Conservation (phyloP, 2,888 invertebrate genomes). For the Zhuqinia jingwanae region DNA sequence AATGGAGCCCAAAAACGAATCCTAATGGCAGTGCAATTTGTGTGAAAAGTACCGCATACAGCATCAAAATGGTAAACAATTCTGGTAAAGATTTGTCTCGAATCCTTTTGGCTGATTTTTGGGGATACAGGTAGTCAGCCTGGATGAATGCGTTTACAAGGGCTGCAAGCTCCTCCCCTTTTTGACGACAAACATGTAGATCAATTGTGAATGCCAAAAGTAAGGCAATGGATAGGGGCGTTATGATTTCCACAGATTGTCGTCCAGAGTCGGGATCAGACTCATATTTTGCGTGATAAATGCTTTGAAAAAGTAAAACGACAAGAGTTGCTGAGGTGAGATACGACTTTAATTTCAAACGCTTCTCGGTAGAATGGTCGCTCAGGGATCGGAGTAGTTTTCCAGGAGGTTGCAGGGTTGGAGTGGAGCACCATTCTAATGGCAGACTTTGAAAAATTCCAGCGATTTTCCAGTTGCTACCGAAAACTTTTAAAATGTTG, state of each 20-base stretch:
- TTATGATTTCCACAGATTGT: not conserved
- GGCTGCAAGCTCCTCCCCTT: not conserved
- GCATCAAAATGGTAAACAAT: not conserved
- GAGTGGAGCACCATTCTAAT: not conserved
- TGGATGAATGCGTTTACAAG: not conserved
- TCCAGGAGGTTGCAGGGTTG: not conserved
- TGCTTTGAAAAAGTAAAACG: too few relatives aligned
- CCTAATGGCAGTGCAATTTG: not conserved
- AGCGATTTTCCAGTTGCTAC: not conserved
- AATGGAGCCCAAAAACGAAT: not conserved
- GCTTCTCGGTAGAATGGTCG: too few relatives aligned
- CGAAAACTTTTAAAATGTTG: not conserved
- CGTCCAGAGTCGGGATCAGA: not conserved
- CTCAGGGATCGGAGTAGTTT: too few relatives aligned
- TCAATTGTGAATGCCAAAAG: not conserved
- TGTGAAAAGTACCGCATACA: not conserved
- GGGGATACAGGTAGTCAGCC: not conserved
- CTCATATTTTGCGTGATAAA: not conserved
- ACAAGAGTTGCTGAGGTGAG: too few relatives aligned
- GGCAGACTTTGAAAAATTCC: not conserved
- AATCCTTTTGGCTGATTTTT: not conserved
- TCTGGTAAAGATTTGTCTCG: not conserved
- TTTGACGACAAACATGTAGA: not conserved
- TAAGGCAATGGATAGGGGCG: not conserved
- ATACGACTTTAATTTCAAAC: too few relatives aligned